These are phyloP conservation scores for Athene cunicularia DNA, from an alignment of 2,113 vertebrate species.

Conservation along the genomic window DNA sequence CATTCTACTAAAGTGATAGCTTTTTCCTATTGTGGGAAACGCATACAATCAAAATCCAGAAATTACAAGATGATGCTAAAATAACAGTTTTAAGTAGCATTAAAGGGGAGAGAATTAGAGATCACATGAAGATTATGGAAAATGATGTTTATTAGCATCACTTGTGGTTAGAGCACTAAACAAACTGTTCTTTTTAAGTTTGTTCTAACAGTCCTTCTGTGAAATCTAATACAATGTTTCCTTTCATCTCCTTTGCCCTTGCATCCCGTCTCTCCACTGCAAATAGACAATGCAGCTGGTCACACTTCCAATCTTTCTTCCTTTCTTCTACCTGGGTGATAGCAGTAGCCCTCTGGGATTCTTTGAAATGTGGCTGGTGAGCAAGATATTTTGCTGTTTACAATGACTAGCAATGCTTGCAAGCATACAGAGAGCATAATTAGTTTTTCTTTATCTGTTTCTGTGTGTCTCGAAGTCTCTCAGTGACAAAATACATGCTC, in stretches of 20 bases:
- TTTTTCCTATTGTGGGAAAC: not conserved
- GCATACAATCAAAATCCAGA: not conserved
- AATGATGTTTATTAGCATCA: not conserved
- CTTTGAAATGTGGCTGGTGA: conserved; percentile 7
- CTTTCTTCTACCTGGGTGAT: not conserved
- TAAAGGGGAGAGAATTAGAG: not conserved
- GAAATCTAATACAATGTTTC: not conserved
- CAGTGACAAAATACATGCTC: conserved; percentile 8
- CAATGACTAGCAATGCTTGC: not conserved
- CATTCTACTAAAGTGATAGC: not conserved
- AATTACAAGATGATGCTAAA: not conserved
- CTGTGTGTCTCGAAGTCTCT: not conserved
- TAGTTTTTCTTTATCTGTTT: conserved; percentile 49
- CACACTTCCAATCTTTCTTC: not conserved
- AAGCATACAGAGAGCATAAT: conserved; percentile 44
- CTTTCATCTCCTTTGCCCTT: not conserved
- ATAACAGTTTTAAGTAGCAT: not conserved
- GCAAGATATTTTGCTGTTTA: conserved; percentile 42
- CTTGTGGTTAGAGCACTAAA: not conserved
- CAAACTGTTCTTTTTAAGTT: not conserved
- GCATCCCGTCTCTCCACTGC: not conserved
- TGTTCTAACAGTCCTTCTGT: not conserved
- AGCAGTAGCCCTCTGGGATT: not conserved
- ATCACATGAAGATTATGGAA: not conserved
- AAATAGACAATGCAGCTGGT: not conserved